Base-by-base conservation (phyloP, 2,888 invertebrate genomes). In the Salticus scenicus region DNA sequence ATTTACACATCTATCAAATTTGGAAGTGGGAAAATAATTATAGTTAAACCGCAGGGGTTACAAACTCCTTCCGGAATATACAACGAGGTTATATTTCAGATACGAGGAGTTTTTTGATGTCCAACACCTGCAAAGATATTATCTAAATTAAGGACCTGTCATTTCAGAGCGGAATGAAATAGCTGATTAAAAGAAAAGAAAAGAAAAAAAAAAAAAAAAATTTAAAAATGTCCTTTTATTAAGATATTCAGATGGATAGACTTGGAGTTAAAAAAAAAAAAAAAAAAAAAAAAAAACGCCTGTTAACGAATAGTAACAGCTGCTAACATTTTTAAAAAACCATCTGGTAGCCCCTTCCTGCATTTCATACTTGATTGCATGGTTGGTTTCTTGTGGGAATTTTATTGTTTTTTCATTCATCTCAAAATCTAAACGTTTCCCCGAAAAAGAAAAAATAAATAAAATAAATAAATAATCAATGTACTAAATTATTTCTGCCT, bases 71-170 rank as follows among this genome's bases (percentile, higher is more conserved):
- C 12, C 12, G 37, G 37, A 5, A 37, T 12, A 12, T 12, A 12
- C 57, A 57, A n/a, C 7, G 24, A 57, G 24, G 24, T 57, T 57
- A 57, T n/a, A n/a, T n/a, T n/a, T n/a, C n/a, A n/a, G n/a, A n/a
- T n/a, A n/a, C n/a, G n/a, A n/a, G n/a, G n/a, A n/a, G n/a, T n/a
- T n/a, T 57, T 57, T 24, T 57, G 24, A 57, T 57, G 57, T 20
- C 24, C 12, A 57, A 57, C 57, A 57, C 57, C 57, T 57, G 57
- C 57, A 24, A 24, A 24, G 20, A 24, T 17, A 1, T 24, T 24
- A 57, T 57, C 57, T 12, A 57, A 57, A 57, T 57, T 57, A 57
- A 57, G 57, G 57, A 57, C 57, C 57, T 57, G 57, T 57, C 57
- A 57, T 57, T 57, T 47, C 37, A 24, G 24, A 24, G 24, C 24